Conservation (phyloP, 2,113 vertebrate genomes). For the Uropsilus gracilis region DNA sequence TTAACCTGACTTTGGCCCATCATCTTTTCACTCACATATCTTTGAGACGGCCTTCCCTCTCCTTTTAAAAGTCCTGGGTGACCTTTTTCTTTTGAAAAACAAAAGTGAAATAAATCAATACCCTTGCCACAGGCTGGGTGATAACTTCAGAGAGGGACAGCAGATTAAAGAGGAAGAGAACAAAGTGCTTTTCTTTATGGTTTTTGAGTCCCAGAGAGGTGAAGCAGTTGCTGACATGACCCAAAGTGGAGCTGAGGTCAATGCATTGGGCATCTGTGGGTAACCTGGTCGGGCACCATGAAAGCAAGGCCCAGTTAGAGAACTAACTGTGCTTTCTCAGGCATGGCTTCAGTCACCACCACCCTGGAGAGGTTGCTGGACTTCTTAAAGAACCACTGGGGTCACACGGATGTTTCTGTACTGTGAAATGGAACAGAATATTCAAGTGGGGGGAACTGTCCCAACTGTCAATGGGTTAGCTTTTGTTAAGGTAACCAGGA, state of each 20-base stretch:
- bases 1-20: not conserved
- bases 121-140: not conserved
- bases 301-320: not conserved
- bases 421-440: not conserved
- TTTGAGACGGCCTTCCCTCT: not conserved
- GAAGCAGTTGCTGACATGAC: not conserved
- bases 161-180: not conserved
- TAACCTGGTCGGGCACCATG: not conserved
- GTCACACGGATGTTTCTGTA: not conserved
- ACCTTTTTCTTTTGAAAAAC: slow-evolving; percentile 33
- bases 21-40: slow-evolving; percentile 11
- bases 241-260: not conserved
- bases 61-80: not conserved
- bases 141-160: not conserved
- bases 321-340: not conserved
- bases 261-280: not conserved
- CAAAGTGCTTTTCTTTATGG: slow-evolving; percentile 7
- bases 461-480: not conserved
- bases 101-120: slow-evolving; percentile 15
- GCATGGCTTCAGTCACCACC: not conserved
- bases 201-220: not conserved
- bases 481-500: not conserved
- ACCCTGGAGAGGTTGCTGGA: not conserved
- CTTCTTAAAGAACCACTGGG: not conserved
- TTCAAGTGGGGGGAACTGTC: not conserved